Base-by-base conservation (phyloP, 2,113 vertebrate genomes). In the Psittacus erithacus region DNA sequence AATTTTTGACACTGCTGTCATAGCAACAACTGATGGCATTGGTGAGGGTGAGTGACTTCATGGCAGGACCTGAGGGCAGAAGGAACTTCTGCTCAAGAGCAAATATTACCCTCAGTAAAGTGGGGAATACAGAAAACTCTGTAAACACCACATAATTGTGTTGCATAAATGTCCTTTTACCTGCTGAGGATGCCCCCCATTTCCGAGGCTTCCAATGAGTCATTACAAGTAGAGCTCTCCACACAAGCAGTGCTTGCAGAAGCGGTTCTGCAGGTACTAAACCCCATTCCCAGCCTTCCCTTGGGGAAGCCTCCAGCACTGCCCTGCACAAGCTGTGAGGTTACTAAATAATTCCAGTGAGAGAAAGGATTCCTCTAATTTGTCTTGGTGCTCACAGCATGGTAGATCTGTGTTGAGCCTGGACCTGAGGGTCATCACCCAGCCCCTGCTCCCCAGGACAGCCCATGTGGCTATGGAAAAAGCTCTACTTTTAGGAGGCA, bases 161-260 rank as follows among this genome's bases (percentile, higher is more conserved):
- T 29, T 53, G 67, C 70, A 63, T 43, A 63, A 88, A 75, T 24
- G 31, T 33, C 63, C 43, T 83, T 47, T 59, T 46, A n/a, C 63
- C 73, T 6, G 38, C 62, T 18, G 52, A 52, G 75, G 74, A 44
- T 3, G 7, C 7, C 0, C 0, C 5, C 31, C 50, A 43, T 43
- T 79, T 3, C 31, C 2, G 1, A 59, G 31, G 59, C 22, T 29
- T n/a, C 67, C 23, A 2, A 1, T 0, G 3, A 41, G 38, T 28
- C 4, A 0, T 27, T 10, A 6, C 11, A 11, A 8, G 23, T 2
- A 13, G 53, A 17, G 29, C 3, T 86, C 31, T 74, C 63, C n/a
- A 3, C 0, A 1, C 0, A 28, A 9, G 3, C 7, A 8, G 11
- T 2, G 2, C 13, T 22, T n/a, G 52, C 35, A 60, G 52, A 62